Conservation (phyloP, 2,113 vertebrate species). For the Gymnorhina tibicen region DNA sequence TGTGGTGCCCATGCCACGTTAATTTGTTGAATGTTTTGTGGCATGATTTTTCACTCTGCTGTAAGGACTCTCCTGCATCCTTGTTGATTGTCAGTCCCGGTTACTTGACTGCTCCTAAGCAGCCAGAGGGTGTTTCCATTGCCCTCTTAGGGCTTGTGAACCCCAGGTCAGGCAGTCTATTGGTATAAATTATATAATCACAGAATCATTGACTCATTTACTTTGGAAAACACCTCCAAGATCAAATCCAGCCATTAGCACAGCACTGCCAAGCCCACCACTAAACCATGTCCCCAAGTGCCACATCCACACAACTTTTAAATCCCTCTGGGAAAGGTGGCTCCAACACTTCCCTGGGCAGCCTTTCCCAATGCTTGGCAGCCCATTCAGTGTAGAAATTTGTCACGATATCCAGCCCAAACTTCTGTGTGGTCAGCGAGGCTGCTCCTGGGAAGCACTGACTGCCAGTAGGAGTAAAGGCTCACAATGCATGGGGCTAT, state of each 20-base stretch:
- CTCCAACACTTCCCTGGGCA: background rate
- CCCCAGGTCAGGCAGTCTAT: fast-evolving
- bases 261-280: background rate
- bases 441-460: background rate
- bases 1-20: background rate
- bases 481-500: background rate
- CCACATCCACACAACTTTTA: background rate
- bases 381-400: background rate
- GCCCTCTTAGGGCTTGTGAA: background rate
- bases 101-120: background rate
- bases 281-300: background rate
- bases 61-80: background rate
- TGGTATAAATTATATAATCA: background rate
- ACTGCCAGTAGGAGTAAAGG: background rate
- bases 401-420: background rate
- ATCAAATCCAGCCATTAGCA: fast-evolving
- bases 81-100: background rate
- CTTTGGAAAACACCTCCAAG: background rate
- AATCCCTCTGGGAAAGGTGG: background rate
- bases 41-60: background rate
- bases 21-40: background rate
- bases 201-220: background rate
- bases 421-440: background rate
- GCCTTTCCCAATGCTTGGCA: background rate
- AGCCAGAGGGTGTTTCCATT: background rate